phyloP scores from a whole-genome alignment of 2,113 vertebrate species.

The Paradisaea rubra region DNA sequence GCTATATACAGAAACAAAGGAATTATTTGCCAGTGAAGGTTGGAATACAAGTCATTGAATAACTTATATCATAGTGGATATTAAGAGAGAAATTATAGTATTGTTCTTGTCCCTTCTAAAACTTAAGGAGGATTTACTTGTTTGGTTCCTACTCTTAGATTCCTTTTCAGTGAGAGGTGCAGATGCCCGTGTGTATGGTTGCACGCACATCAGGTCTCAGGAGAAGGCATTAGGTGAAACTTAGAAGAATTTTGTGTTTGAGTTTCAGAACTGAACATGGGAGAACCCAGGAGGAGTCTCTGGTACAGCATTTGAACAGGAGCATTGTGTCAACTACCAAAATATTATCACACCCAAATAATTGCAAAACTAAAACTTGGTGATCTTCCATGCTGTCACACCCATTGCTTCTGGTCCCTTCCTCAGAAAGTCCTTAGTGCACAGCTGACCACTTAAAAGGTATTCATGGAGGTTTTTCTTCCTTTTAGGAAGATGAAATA shows the following conservation, averaged over 20 bases:
- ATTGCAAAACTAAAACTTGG: background rate
- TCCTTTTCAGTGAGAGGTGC: background rate
- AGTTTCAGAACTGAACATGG: background rate
- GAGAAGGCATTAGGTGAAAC: background rate
- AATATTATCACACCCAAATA: background rate
- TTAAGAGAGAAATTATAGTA: background rate
- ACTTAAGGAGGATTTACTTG: background rate
- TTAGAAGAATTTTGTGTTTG: background rate
- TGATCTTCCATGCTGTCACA: background rate
- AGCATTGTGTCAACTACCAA: background rate
- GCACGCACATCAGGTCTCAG: background rate
- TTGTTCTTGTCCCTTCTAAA: background rate
- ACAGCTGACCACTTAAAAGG: background rate
- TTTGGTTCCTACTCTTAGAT: background rate
- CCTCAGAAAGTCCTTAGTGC: background rate
- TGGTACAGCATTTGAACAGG: background rate
- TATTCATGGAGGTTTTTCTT: background rate
- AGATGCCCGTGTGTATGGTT: fast-evolving
- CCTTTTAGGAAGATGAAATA: background rate
- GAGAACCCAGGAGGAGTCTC: background rate
- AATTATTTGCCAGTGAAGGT: background rate
- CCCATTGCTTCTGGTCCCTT: background rate
- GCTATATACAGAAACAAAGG: background rate
- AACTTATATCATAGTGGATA: background rate
- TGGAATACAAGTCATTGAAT: background rate